Percentiles rank a stretch among this genome's conserved stretches.
Evolutionary conservation across 2,797 vertebrate genomes (phyloP).

Genomic region (Lacerta bilineata): DNA sequence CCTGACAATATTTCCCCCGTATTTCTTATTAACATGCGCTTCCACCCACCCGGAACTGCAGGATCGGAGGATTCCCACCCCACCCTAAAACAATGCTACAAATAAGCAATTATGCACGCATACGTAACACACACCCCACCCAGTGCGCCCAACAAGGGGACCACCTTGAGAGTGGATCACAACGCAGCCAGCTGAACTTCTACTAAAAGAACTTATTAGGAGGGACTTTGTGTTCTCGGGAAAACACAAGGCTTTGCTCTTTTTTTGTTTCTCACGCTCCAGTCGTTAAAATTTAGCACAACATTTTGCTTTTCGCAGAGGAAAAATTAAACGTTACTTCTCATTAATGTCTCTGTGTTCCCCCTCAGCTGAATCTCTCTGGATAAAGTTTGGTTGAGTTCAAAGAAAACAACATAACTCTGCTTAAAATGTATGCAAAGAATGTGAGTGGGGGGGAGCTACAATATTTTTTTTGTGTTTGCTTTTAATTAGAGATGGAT

Average conservation of each 20-base stretch:
- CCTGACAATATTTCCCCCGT: not conserved
- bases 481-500: conserved; percentile 83
- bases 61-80: not conserved
- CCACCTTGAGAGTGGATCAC: not conserved
- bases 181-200: not conserved
- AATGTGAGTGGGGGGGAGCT: conserved; percentile 73
- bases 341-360: conserved; percentile 55
- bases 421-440: conserved; percentile 74
- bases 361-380: conserved; percentile 67
- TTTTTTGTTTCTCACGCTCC: conserved; percentile 19
- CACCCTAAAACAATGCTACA: not conserved
- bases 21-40: not conserved
- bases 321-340: conserved; percentile 66
- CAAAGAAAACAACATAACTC: conserved; percentile 66
- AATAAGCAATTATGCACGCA: not conserved
- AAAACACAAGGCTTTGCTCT: not conserved
- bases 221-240: not conserved
- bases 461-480: conserved; percentile 74
- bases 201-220: too few relatives aligned
- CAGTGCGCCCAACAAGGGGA: not conserved
- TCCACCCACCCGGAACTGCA: not conserved
- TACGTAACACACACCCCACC: not conserved
- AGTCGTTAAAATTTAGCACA: not conserved
- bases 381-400: conserved; percentile 65
- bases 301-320: conserved; percentile 19